Conservation (phyloP, 2,888 invertebrate species). For the Ophion slaviceki region DNA sequence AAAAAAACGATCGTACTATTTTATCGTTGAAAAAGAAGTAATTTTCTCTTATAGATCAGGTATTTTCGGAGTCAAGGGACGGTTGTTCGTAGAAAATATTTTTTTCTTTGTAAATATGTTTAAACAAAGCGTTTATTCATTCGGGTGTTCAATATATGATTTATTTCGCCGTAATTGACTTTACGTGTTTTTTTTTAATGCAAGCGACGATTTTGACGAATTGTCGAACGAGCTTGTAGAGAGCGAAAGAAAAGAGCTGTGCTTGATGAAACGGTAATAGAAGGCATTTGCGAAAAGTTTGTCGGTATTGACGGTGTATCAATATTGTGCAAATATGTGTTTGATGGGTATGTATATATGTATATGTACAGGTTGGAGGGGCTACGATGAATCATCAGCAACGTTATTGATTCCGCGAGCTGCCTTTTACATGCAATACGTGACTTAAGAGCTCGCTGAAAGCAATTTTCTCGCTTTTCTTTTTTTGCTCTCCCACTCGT, state of each 20-base stretch:
- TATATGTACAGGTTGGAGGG: constrained; percentile 20
- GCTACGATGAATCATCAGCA: constrained; percentile 59
- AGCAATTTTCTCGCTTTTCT: constrained; percentile 50
- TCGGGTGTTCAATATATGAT: too few species aligned
- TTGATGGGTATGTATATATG: neutral
- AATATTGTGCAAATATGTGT: constrained; percentile 21
- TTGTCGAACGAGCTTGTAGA: neutral
- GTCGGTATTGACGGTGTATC: constrained; percentile 27
- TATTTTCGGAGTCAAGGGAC: too few species aligned
- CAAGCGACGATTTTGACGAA: too few species aligned
- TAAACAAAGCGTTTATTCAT: too few species aligned
- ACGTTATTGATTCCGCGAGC: constrained; percentile 61
- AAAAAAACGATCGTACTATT: too few species aligned
- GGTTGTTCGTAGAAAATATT: too few species aligned
- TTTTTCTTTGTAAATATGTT: too few species aligned
- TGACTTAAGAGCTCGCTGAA: constrained; percentile 58
- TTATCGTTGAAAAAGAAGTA: too few species aligned
- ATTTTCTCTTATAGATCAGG: too few species aligned
- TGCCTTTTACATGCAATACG: constrained; percentile 64
- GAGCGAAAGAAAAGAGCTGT: neutral
- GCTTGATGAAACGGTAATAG: constrained; percentile 4
- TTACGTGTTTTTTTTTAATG: too few species aligned
- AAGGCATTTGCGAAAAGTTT: neutral
- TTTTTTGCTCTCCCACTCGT: constrained; percentile 20
- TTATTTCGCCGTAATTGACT: too few species aligned